Conservation (phyloP, 2,113 vertebrate genomes). For the Hemibagrus wyckioides region DNA sequence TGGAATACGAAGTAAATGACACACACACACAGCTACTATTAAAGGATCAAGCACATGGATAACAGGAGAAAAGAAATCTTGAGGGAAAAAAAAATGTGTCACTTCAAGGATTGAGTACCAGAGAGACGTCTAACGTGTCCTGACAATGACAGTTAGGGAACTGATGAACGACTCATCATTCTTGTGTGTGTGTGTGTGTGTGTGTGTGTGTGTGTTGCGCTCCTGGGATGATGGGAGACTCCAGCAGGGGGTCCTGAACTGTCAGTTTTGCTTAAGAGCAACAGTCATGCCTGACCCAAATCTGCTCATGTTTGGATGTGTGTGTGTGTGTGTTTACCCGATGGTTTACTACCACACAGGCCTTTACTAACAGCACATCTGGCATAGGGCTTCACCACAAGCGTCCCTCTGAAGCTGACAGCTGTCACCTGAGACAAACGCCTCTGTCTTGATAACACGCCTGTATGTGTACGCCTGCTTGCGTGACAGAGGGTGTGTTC, state of each 20-base stretch:
- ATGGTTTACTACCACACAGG: background rate
- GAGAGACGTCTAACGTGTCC: background rate
- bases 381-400: slow-evolving; percentile 65
- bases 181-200: background rate
- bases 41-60: background rate
- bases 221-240: slow-evolving; percentile 47
- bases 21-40: too few relatives aligned
- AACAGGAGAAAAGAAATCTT: background rate
- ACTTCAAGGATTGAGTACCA: background rate
- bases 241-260: slow-evolving; percentile 62
- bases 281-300: slow-evolving; percentile 66
- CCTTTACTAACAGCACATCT: slow-evolving; percentile 64
- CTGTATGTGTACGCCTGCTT: slow-evolving; percentile 39
- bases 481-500: slow-evolving; percentile 31
- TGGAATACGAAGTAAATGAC: too few relatives aligned
- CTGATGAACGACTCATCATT: background rate
- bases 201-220: slow-evolving; percentile 29
- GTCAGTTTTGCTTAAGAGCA: slow-evolving; percentile 68
- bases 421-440: slow-evolving; percentile 68
- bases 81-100: background rate
- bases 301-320: slow-evolving; percentile 39
- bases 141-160: background rate
- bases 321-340: slow-evolving; percentile 15
- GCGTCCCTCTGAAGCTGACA: slow-evolving; percentile 71
- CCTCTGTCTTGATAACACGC: slow-evolving; percentile 42